Base-by-base conservation (phyloP, 2,797 vertebrate species). In the Peromyscus eremicus region DNA sequence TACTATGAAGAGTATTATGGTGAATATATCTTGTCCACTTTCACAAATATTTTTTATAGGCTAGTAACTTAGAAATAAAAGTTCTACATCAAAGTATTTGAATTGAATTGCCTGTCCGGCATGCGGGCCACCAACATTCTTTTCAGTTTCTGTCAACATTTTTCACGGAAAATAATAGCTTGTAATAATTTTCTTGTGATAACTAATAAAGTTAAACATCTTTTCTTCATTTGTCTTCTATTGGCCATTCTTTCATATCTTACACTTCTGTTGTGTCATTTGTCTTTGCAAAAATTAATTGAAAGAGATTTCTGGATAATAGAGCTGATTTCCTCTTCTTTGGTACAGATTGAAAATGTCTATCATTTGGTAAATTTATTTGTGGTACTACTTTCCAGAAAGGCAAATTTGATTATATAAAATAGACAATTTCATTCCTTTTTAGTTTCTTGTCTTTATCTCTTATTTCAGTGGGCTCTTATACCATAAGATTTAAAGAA, bases 211-310 rank as follows among this genome's bases (percentile, higher is more conserved):
- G n/a, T 89, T 93, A 92, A 97, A 3, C 16, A 77, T 17, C 11
- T 87, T 91, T 94, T 60, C 88, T 82, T 89, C 73, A 94, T 91
- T 8, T 96, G 88, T 91, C 40, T 84, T 89, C 55, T 92, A 10
- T 88, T 91, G 57, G 62, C 79, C 46, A 92, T 66, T 94, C 11
- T 13, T 49, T 93, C 49, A 34, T 49, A 89, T 14, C 9, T 37
- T 94, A 37, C 57, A 64, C 79, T 91, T 92, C 21, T 91, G 3
- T 81, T 86, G 40, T 95, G 23, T 92, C 52, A 46, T 92, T 96
- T 96, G 73, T 82, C n/a, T 94, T 76, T 76, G 60, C 70, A 52
- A 86, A 70, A 23, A 43, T 93, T 91, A 70, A 77, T 95, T 94
- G 23, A 73, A 85, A 73, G 46, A 23, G 62, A 46, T 55, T 57